Conservation (phyloP, 2,797 vertebrate genomes). For the Sebastes itinus region DNA sequence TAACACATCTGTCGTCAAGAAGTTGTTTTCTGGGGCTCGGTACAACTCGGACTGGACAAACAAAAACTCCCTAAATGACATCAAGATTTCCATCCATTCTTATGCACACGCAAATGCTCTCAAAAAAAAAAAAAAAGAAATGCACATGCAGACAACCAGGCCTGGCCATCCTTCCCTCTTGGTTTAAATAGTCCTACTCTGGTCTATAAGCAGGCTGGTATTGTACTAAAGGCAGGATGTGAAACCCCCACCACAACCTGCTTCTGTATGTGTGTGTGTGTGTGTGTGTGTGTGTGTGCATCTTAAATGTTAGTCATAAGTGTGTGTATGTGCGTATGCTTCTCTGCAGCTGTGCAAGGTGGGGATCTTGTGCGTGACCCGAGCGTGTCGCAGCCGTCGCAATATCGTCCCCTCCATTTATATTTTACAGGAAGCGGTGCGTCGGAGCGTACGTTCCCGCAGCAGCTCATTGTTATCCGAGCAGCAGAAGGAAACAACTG, state of each 20-base stretch:
- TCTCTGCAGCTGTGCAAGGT: conserved; percentile 58
- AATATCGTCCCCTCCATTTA: background rate
- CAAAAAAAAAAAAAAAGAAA: background rate
- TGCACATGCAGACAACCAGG: background rate
- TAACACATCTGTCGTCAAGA: conserved; percentile 68
- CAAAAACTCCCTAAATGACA: conserved; percentile 61
- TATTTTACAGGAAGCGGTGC: conserved; percentile 65
- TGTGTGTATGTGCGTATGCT: conserved; percentile 2
- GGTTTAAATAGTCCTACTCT: conserved; percentile 25
- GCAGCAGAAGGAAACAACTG: conserved; percentile 75
- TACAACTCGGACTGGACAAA: conserved; percentile 46
- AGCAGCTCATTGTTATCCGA: conserved; percentile 77
- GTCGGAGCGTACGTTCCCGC: conserved; percentile 36
- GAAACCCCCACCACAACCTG: conserved; percentile 10
- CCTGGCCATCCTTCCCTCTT: conserved; percentile 29
- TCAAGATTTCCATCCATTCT: conserved; percentile 66
- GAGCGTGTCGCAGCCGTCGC: conserved; percentile 8
- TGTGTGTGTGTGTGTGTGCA: conserved; percentile 12
- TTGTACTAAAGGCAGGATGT: conserved; percentile 57
- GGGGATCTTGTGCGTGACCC: conserved; percentile 49
- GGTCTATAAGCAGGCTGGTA: conserved; percentile 44
- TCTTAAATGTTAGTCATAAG: background rate
- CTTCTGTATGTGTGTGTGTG: conserved; percentile 11
- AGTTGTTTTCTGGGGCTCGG: conserved; percentile 53
- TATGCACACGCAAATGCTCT: conserved; percentile 2